Conservation (phyloP, 2,797 vertebrate genomes). For the Oreortyx pictus region DNA sequence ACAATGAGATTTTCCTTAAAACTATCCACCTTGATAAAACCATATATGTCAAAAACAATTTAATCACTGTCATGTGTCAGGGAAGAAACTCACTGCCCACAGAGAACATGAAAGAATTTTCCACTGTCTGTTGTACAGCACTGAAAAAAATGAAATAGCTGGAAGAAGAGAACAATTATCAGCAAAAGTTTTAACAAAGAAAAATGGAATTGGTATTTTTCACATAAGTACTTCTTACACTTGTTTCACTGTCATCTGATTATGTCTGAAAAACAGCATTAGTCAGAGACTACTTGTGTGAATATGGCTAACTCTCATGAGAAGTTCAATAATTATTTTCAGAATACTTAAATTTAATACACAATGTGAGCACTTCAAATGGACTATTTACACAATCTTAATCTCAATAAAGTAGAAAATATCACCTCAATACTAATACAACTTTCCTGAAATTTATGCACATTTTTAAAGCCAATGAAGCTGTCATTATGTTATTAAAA, state of each 20-base stretch:
- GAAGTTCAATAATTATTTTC: slow-evolving; percentile 23
- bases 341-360: slow-evolving; percentile 4
- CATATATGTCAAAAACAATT: not conserved
- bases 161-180: not conserved
- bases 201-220: slow-evolving; percentile 16
- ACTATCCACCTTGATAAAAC: not conserved
- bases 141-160: not conserved
- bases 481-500: slow-evolving; percentile 46
- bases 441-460: slow-evolving; percentile 38
- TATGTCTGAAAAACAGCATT: slow-evolving; percentile 11
- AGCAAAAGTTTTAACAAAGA: slow-evolving; percentile 29
- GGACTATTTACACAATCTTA: slow-evolving; percentile 48
- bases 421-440: slow-evolving; percentile 30
- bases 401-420: slow-evolving; percentile 54
- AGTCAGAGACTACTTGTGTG: slow-evolving; percentile 29
- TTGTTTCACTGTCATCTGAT: slow-evolving; percentile 1
- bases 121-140: not conserved
- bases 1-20: not conserved
- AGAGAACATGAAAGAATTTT: not conserved
- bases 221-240: not conserved
- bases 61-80: not conserved
- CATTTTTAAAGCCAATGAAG: slow-evolving; percentile 61
- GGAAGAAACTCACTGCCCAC: not conserved
- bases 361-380: slow-evolving; percentile 29
- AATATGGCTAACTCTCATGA: slow-evolving; percentile 19